Base-by-base conservation (phyloP, 2,888 invertebrate genomes). In the Creontiades dilutus region DNA sequence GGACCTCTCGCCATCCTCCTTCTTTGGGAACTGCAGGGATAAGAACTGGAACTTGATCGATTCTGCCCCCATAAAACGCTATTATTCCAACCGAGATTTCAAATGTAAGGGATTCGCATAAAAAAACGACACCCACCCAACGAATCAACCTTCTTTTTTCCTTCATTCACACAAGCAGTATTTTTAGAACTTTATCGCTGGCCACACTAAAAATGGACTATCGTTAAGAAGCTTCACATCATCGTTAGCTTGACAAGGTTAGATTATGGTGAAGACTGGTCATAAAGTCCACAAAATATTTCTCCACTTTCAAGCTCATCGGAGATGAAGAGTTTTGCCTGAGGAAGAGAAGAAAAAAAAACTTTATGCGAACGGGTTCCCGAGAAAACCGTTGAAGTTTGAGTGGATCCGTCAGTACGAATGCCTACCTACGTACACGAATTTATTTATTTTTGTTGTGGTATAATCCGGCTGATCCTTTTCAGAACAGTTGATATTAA, bases 211-310 rank as follows among this genome's bases (percentile, higher is more conserved):
- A 78, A 68, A 13, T 68, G 27, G 68, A 14, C 28, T 46, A 19
- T 46, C 46, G 78, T 78, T 78, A 78, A 78, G 46, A 78, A 78
- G 68, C 78, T 47, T 47, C 78, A 46, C 78, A 16, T 46, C 76
- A 37, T 76, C 78, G 37, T 46, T 47, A 46, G 37, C n/a, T 16
- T 16, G 78, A 78, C 78, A 78, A 19, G 78, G 78, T 78, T n/a
- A 78, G 9, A 47, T 78, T 78, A 78, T 78, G 46, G 78, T 7
- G 78, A 78, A 46, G 46, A 78, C 46, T 46, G 19, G 28, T 37
- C 78, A 47, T 78, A 78, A 78, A 78, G 78, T 19, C 78, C 13
- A 46, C 14, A 19, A 78, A 47, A 78, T 78, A 76, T 78, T 46
- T 19, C 46, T 47, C 47, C 19, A 46, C 47, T 78, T 78, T 28